Percentiles rank a stretch among this genome's conserved stretches.
Evolutionary conservation across 2,797 vertebrate species (phyloP).

Genomic region (Myotis vivesi): DNA sequence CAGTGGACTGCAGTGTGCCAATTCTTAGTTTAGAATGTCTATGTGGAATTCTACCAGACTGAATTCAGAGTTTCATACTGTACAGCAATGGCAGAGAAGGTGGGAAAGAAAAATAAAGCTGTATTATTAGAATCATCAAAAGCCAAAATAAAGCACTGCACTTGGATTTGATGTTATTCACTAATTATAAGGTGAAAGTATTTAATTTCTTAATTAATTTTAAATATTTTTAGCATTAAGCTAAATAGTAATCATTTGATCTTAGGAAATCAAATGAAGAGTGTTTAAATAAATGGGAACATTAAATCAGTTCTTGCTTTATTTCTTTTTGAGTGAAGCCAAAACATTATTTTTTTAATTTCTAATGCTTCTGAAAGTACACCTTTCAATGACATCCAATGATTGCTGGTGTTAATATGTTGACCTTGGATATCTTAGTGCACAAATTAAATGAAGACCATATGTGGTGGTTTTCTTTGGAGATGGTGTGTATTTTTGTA

Average conservation of each 20-base stretch:
- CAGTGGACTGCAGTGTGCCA: not conserved
- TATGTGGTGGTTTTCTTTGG: conserved; percentile 60
- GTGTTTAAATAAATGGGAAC: conserved; percentile 48
- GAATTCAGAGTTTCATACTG: not conserved
- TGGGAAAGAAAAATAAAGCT: not conserved
- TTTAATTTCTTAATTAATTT: not conserved
- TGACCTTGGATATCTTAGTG: conserved; percentile 58
- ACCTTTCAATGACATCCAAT: not conserved
- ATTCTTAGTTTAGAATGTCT: not conserved
- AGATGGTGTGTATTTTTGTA: conserved; percentile 60
- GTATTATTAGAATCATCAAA: not conserved
- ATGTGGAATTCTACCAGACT: not conserved
- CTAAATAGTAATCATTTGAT: not conserved
- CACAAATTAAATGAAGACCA: conserved; percentile 50
- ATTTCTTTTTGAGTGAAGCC: not conserved
- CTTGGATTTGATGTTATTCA: not conserved
- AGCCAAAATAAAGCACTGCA: not conserved
- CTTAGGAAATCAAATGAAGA: not conserved
- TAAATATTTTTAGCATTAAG: not conserved
- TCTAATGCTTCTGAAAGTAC: not conserved
- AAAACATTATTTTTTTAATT: not conserved
- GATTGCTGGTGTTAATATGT: conserved; percentile 48
- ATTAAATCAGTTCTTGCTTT: not conserved
- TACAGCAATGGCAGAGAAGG: not conserved
- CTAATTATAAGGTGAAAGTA: conserved; percentile 9